Evolutionary conservation across 2,888 invertebrate species (phyloP).

Genomic region (Baccha elongata): DNA sequence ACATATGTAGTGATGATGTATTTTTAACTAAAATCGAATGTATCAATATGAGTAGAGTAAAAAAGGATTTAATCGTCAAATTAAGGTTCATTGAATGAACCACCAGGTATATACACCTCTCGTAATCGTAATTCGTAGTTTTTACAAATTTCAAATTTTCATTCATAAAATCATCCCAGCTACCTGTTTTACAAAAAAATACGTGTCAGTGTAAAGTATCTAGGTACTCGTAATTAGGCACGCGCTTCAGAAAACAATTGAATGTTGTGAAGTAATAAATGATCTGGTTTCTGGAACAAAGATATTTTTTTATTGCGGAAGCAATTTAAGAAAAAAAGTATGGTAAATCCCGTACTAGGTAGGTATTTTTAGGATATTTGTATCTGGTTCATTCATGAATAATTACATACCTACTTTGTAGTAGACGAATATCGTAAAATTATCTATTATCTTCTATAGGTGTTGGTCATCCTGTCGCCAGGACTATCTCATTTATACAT

Average conservation of each 20-base stretch:
- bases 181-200: no score
- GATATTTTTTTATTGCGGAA: slow-evolving; percentile 16
- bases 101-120: no score
- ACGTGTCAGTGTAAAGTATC: no score
- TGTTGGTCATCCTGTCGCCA: slow-evolving; percentile 22
- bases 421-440: slow-evolving; percentile 4
- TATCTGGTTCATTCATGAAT: slow-evolving; percentile 7
- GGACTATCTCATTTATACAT: background rate
- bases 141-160: no score
- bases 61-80: no score
- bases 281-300: slow-evolving; percentile 8
- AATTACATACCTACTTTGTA: background rate
- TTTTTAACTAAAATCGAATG: no score
- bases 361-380: background rate
- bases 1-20: no score
- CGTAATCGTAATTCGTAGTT: no score
- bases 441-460: slow-evolving; percentile 3
- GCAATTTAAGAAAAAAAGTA: background rate
- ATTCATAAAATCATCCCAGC: no score
- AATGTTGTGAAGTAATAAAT: slow-evolving; percentile 15
- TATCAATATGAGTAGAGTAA: no score
- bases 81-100: no score
- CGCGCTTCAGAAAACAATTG: slow-evolving; percentile 16
- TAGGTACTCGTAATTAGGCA: slow-evolving; percentile 16
- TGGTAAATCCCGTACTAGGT: slow-evolving; percentile 14